These are phyloP conservation scores for Spea multiplicata DNA, from an alignment of 2,113 vertebrate species.

Conservation along the genomic window DNA sequence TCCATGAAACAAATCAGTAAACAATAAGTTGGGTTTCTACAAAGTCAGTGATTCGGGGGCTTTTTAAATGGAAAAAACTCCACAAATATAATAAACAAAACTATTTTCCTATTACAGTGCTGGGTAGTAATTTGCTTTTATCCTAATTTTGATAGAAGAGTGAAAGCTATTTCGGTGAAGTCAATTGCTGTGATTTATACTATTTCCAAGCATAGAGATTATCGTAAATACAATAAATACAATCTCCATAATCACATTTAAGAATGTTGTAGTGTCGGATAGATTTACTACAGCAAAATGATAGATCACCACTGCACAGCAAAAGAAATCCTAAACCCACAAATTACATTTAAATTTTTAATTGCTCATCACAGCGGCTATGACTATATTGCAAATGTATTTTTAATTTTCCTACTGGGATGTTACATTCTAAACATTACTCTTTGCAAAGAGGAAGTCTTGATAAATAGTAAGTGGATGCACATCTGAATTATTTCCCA, in stretches of 20 bases:
- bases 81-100: neutral
- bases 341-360: conserved; percentile 45
- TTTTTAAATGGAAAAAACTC: neutral
- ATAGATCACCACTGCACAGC: conserved; percentile 19
- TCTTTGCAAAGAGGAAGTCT: conserved; percentile 6
- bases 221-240: conserved; percentile 11
- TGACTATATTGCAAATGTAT: conserved; percentile 30
- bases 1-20: no score
- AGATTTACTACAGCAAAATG: conserved; percentile 19
- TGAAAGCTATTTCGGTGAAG: conserved; percentile 18
- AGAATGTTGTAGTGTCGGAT: conserved; percentile 1
- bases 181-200: conserved; percentile 28
- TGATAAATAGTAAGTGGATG: conserved; percentile 11
- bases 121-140: conserved; percentile 10
- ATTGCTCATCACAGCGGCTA: conserved; percentile 31
- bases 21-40: neutral
- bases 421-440: conserved; percentile 16
- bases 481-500: conserved; percentile 13
- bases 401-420: conserved; percentile 39
- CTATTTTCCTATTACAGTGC: neutral
- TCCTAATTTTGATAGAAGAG: conserved; percentile 22
- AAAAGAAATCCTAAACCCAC: conserved; percentile 20
- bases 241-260: conserved; percentile 36
- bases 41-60: neutral
- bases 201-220: neutral